Evolutionary conservation across 2,797 vertebrate genomes (phyloP).

Genomic region (Bradypus variegatus): DNA sequence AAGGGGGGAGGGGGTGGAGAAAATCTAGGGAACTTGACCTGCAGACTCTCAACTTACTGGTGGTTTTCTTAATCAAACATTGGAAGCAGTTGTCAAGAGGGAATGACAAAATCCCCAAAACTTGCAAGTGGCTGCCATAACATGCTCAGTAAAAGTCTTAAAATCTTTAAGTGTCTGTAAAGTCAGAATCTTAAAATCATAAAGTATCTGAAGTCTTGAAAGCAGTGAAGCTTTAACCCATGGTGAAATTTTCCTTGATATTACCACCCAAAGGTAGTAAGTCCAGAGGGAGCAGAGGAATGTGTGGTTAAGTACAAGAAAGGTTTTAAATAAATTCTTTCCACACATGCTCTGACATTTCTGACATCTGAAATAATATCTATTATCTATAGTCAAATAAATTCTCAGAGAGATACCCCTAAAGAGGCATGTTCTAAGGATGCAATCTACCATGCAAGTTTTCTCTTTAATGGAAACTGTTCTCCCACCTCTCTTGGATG

Average conservation of each 20-base stretch:
- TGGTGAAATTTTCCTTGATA: not conserved
- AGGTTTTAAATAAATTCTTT: not conserved
- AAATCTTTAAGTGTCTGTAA: not conserved
- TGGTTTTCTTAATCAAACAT: not conserved
- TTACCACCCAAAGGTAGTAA: too few species aligned
- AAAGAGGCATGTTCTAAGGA: not conserved
- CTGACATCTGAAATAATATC: not conserved
- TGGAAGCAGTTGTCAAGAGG: not conserved
- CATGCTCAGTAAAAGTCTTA: not conserved
- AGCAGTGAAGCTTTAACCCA: too few species aligned
- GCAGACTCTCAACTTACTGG: too few species aligned
- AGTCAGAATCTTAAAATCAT: not conserved
- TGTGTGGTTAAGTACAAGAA: not conserved
- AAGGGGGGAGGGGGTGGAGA: too few species aligned
- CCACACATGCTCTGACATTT: not conserved
- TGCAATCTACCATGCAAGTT: too few species aligned
- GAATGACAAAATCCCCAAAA: not conserved
- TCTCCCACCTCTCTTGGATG: not conserved
- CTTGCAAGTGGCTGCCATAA: not conserved
- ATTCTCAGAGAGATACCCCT: not conserved
- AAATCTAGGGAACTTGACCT: accelerated
- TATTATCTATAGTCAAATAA: not conserved
- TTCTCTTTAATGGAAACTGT: too few species aligned
- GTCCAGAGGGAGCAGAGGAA: not conserved
- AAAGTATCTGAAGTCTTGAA: not conserved